These are phyloP conservation scores for Meandrusa payeni DNA, from an alignment of 2,888 invertebrate genomes.

Conservation along the genomic window DNA sequence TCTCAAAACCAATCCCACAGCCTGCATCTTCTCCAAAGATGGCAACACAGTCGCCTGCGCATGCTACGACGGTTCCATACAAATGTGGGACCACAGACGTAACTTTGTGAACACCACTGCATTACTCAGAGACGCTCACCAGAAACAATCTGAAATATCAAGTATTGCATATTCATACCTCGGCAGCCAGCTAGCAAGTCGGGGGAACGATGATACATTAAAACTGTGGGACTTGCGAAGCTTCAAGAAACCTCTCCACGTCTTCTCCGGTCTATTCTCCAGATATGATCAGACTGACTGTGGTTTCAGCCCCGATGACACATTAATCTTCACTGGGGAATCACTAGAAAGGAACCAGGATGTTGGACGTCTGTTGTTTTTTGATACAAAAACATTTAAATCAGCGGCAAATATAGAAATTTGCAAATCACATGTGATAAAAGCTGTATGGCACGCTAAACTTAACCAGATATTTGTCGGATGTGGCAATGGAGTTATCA, in stretches of 20 bases:
- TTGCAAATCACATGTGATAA: slow-evolving; percentile 90
- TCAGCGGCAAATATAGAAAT: slow-evolving; percentile 88
- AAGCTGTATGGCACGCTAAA: slow-evolving; percentile 97
- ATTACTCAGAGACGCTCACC: slow-evolving; percentile 90
- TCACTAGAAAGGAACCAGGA: slow-evolving; percentile 85
- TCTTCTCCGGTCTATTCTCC: slow-evolving; percentile 86
- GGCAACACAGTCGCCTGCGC: slow-evolving; percentile 94
- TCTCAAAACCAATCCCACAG: slow-evolving; percentile 90
- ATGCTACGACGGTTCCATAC: slow-evolving; percentile 96
- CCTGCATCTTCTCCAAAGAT: slow-evolving; percentile 91
- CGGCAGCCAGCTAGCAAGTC: slow-evolving; percentile 87
- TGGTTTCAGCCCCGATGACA: slow-evolving; percentile 95
- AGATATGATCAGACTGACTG: slow-evolving; percentile 92
- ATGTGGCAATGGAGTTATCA: slow-evolving; percentile 93
- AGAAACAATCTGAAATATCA: slow-evolving; percentile 89
- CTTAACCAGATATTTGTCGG: slow-evolving; percentile 98
- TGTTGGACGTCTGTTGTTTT: slow-evolving; percentile 88
- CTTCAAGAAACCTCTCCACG: slow-evolving; percentile 88
- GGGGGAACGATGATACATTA: slow-evolving; percentile 95
- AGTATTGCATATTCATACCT: slow-evolving; percentile 94
- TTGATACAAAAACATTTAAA: slow-evolving; percentile 88
- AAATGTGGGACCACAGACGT: slow-evolving; percentile 97
- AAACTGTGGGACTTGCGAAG: slow-evolving; percentile 96
- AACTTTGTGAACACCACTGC: slow-evolving; percentile 93
- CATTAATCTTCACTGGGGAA: slow-evolving; percentile 92